A percentile compares a stretch with the other conserved stretches of the same genome.
Evolutionary conservation across 2,797 vertebrate genomes (phyloP).

Genomic region (Darevskia nairensis): DNA sequence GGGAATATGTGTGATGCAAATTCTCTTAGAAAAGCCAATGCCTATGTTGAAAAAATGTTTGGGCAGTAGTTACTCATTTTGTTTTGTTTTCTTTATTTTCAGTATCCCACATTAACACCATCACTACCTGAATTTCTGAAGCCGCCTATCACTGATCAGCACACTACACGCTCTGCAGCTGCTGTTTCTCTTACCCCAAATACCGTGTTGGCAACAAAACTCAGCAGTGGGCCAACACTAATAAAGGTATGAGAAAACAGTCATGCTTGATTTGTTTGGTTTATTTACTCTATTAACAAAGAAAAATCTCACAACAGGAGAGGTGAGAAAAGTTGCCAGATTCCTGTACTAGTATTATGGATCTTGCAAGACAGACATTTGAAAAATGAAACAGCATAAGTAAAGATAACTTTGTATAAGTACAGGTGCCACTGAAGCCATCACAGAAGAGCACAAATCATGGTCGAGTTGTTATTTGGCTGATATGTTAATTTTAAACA

Average conservation of each 20-base stretch:
- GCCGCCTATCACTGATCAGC: conserved; percentile 78
- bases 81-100: conserved; percentile 52
- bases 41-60: background rate
- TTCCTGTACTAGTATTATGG: background rate
- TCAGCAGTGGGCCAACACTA: conserved; percentile 80
- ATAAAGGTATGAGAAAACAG: conserved; percentile 85
- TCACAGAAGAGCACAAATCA: background rate
- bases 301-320: background rate
- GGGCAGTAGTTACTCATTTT: conserved; percentile 40
- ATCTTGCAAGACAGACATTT: background rate
- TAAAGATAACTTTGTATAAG: background rate
- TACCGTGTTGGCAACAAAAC: conserved; percentile 75
- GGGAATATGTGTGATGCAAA: conserved; percentile 18
- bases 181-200: conserved; percentile 71
- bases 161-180: conserved; percentile 68
- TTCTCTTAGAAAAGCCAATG: background rate
- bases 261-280: background rate
- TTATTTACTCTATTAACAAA: background rate
- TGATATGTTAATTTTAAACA: background rate
- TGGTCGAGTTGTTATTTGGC: background rate
- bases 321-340: conserved; percentile 10
- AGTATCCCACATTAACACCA: conserved; percentile 83
- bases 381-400: background rate
- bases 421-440: background rate
- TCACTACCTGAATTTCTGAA: conserved; percentile 84